Conservation (phyloP, 2,888 invertebrate genomes). For the Lumbricus terrestris region DNA sequence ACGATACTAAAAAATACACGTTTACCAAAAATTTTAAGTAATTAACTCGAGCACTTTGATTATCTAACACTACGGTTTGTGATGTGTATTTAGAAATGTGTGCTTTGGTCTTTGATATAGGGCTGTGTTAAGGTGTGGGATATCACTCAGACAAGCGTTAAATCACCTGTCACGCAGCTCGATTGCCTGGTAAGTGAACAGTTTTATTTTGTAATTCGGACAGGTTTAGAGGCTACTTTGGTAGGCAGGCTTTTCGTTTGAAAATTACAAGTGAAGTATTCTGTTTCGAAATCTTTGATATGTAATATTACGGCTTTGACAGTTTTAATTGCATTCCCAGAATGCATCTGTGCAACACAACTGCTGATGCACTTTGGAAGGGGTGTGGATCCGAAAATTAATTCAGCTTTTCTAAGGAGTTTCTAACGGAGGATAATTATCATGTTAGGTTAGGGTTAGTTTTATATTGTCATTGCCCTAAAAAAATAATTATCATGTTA, state of each 20-base stretch:
- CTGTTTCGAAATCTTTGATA: neutral
- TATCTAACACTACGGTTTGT: neutral
- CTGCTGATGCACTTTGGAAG: neutral
- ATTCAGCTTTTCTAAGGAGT: neutral
- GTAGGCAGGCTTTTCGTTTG: neutral
- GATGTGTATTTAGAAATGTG: too few species aligned
- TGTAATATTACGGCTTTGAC: neutral
- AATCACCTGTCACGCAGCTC: constrained; percentile 81
- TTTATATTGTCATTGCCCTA: neutral
- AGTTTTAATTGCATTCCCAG: neutral
- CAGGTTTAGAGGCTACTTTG: neutral
- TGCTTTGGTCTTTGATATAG: constrained; percentile 44
- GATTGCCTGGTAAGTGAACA: constrained; percentile 74
- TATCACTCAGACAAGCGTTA: constrained; percentile 77
- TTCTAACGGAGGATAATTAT: neutral
- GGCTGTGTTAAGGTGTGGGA: constrained; percentile 98
- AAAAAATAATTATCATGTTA: neutral
- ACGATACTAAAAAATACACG: too few species aligned
- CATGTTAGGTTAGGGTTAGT: too few species aligned
- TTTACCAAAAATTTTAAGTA: too few species aligned
- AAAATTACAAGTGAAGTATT: neutral
- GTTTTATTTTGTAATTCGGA: neutral
- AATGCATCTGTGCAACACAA: neutral
- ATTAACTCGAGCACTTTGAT: neutral
- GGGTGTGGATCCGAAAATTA: neutral